Percentiles rank a stretch among this genome's conserved stretches.
Conservation (phyloP, 2,888 invertebrate genomes). For the Pristionchus arcanus region DNA sequence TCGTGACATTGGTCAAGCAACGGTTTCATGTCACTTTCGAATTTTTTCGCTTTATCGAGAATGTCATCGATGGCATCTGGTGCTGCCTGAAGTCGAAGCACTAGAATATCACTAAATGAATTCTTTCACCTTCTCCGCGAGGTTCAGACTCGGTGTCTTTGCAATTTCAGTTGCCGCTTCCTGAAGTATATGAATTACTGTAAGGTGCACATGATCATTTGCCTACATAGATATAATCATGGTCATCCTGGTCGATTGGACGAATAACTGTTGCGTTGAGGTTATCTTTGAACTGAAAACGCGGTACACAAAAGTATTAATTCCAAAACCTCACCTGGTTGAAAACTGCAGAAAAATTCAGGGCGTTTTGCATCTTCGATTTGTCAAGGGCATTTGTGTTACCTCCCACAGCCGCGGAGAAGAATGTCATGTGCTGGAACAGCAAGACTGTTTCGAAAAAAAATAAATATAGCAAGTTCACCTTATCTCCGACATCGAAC, state of each 20-base stretch:
- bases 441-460: not conserved
- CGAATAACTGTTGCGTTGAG: not conserved
- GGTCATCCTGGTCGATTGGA: not conserved
- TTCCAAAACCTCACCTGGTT: not conserved
- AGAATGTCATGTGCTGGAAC: not conserved
- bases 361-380: not conserved
- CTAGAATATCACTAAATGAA: too few species aligned
- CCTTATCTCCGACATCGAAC: not conserved
- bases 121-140: not conserved
- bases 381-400: not conserved
- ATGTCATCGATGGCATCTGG: not conserved
- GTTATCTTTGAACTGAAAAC: not conserved
- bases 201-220: not conserved
- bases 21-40: not conserved
- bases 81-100: not conserved
- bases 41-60: not conserved
- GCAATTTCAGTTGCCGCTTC: not conserved
- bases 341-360: not conserved
- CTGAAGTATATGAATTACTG: not conserved
- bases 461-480: too few species aligned
- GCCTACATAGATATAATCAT: not conserved
- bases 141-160: not conserved
- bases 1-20: not conserved
- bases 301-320: too few species aligned
- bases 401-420: not conserved